Conservation (phyloP, 1,140 invertebrate species). For the Drosophila aff. region DNA sequence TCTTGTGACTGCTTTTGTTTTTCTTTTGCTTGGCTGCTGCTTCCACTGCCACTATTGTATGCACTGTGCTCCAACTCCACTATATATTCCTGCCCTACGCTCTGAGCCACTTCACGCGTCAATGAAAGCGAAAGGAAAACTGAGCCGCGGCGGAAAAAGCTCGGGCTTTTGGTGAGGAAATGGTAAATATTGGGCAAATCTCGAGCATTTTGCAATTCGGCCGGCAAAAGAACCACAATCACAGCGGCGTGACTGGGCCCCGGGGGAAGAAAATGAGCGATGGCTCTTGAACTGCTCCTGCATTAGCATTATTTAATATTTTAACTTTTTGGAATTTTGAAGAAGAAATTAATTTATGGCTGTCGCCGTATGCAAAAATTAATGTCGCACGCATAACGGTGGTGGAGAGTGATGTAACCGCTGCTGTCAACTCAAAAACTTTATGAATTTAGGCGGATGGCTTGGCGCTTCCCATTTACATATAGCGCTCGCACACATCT, state of each 20-base stretch:
- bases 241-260: conserved; percentile 65
- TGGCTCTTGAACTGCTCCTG: conserved; percentile 21
- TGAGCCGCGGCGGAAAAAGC: conserved; percentile 48
- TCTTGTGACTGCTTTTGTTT: conserved; percentile 22
- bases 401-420: conserved; percentile 70
- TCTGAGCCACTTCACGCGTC: conserved; percentile 78
- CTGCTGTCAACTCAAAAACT: conserved; percentile 55
- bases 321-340: conserved; percentile 2
- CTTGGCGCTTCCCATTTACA: conserved; percentile 50
- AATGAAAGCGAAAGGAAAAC: conserved; percentile 84
- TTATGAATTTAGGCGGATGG: conserved; percentile 60
- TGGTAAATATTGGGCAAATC: conserved; percentile 81
- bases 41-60: conserved; percentile 21
- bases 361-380: conserved; percentile 71
- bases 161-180: conserved; percentile 68
- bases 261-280: conserved; percentile 4
- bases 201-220: conserved; percentile 65
- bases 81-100: conserved; percentile 68
- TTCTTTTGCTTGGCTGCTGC: conserved; percentile 32
- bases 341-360: conserved; percentile 70
- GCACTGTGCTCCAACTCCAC: conserved; percentile 6
- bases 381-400: conserved; percentile 81
- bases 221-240: conserved; percentile 66
- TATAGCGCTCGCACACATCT: conserved; percentile 32
- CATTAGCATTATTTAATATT: conserved; percentile 1